Base-by-base conservation (phyloP, 2,888 invertebrate species). In the Carcina quercana region DNA sequence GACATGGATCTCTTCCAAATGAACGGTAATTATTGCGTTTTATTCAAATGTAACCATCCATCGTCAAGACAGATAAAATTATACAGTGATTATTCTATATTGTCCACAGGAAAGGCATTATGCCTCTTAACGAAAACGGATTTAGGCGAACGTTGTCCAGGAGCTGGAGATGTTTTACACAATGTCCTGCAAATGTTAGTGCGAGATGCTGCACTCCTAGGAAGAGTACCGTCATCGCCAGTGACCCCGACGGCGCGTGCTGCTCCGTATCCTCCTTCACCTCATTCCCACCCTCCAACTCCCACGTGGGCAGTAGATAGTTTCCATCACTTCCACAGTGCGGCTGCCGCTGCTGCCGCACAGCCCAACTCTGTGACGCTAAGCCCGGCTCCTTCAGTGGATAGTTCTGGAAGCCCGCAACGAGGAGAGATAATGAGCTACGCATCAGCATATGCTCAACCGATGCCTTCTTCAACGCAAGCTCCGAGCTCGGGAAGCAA, bases 1-100 rank as follows among this genome's bases (percentile, higher is more conserved):
- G 95, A 96, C 64, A 91, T 94, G 88, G 95, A 96, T 62, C 90
- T 94, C 78, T 97, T 97, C 71, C 95, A 95, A 84, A 96, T 97
- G 96, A 97, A 97, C 71, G 97, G 96, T 87, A 80, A 86, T 72
- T 57, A 42, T 24, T 30, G 26, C 20, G 8, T 13, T 25, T 6
- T 8, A 20, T 8, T 20, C n/a, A 11, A 5, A 24, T 24, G 11
- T 10, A 24, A 24, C 12, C 8, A 20, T 5, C 3, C n/a, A n/a
- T n/a, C n/a, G n/a, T n/a, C n/a, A n/a, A n/a, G n/a, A n/a, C n/a
- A n/a, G n/a, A n/a, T n/a, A n/a, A n/a, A 35, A 10, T 15, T 11
- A 20, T 26, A 37, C 5, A 12, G 6, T 24, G 11, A n/a, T 12
- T 8, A 20, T 32, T 15, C 28, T 30, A 36, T 35, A 35, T 45